These are phyloP conservation scores for Climacteris rufus DNA, from an alignment of 2,113 vertebrate species.

Conservation along the genomic window DNA sequence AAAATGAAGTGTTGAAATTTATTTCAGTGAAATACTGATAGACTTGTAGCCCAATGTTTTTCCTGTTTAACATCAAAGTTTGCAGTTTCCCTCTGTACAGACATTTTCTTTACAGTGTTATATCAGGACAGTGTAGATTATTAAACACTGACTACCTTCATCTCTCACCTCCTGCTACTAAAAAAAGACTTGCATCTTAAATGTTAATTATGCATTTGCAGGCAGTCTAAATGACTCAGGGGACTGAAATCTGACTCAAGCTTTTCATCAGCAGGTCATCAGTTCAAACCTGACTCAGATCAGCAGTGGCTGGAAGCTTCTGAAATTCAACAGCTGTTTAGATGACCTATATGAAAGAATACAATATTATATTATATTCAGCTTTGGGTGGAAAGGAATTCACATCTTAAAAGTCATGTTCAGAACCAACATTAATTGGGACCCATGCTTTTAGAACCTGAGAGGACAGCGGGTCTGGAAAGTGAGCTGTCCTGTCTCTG, in stretches of 20 bases:
- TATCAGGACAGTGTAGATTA: neutral
- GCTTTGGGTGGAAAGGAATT: neutral
- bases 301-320: slow-evolving; percentile 11
- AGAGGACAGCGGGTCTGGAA: neutral
- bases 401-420: neutral
- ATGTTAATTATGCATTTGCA: slow-evolving; percentile 49
- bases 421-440: neutral
- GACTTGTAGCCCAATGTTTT: neutral
- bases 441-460: neutral
- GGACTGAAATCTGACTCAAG: slow-evolving; percentile 31
- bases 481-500: neutral
- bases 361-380: neutral
- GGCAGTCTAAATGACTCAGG: slow-evolving; percentile 13
- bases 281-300: slow-evolving; percentile 42
- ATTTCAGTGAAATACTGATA: neutral
- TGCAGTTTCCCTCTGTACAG: neutral
- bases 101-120: neutral
- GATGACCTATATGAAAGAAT: neutral
- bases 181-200: slow-evolving; percentile 29
- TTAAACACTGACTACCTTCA: neutral
- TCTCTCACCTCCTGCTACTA: neutral
- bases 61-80: neutral
- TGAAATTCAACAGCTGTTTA: slow-evolving; percentile 31
- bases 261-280: slow-evolving; percentile 28
- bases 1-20: neutral